Conservation (phyloP, 2,888 invertebrate species). For the Ophion slaviceki region DNA sequence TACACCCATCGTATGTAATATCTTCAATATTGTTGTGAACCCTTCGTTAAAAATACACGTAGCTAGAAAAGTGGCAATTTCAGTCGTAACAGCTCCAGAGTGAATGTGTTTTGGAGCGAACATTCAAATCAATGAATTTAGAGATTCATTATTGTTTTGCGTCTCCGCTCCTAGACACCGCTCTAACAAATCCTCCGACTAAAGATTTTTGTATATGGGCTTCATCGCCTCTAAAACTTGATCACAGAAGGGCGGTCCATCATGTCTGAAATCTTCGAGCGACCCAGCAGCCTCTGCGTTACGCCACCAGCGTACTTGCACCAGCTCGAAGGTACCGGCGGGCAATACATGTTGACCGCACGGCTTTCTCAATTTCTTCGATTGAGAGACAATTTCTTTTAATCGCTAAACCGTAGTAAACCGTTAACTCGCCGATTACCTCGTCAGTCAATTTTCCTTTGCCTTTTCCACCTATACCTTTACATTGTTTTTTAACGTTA, state of each 20-base stretch:
- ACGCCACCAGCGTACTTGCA: conserved; percentile 8
- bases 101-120: background rate
- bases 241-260: background rate
- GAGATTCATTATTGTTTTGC: conserved; percentile 23
- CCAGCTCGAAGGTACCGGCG: conserved; percentile 9
- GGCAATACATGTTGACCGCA: conserved; percentile 19
- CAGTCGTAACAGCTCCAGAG: background rate
- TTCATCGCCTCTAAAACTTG: conserved; percentile 2
- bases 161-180: background rate
- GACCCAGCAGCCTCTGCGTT: conserved; percentile 6
- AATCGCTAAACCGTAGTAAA: background rate
- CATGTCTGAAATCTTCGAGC: background rate
- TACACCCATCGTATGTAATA: background rate
- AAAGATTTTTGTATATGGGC: conserved; percentile 13
- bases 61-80: conserved; percentile 1
- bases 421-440: conserved; percentile 17
- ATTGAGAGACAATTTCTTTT: conserved; percentile 7
- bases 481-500: conserved; percentile 39
- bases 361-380: conserved; percentile 5
- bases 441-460: conserved; percentile 27
- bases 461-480: conserved; percentile 31
- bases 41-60: conserved; percentile 7
- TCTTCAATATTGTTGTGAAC: conserved; percentile 3
- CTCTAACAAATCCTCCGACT: background rate
- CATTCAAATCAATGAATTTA: background rate